Conservation (phyloP, 2,888 invertebrate genomes). For the Lithophane ornitopus region DNA sequence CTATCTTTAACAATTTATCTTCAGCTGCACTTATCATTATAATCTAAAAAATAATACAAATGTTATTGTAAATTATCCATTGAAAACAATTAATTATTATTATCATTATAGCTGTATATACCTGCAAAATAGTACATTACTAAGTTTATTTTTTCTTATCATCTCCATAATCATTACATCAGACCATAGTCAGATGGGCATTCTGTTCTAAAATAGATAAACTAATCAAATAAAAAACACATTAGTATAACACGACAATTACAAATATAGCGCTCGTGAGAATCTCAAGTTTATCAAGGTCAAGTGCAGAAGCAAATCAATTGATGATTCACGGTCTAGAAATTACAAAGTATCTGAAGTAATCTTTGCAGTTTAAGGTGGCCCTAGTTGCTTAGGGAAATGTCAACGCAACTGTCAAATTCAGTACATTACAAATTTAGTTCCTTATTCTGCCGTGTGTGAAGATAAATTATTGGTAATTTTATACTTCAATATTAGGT, state of each 20-base stretch:
- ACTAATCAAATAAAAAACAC: constrained; percentile 24
- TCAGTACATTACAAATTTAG: constrained; percentile 8
- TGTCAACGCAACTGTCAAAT: constrained; percentile 14
- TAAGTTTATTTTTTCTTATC: not conserved
- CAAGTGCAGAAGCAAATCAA: constrained; percentile 39
- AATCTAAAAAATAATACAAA: constrained; percentile 22
- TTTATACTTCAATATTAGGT: not conserved
- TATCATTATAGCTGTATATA: not conserved
- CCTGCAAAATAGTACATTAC: not conserved
- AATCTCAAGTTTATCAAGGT: constrained; percentile 42
- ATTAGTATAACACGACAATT: constrained; percentile 26
- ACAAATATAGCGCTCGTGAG: constrained; percentile 37
- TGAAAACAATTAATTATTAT: not conserved
- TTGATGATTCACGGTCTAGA: constrained; percentile 42
- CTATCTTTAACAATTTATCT: constrained; percentile 19
- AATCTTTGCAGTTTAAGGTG: not conserved
- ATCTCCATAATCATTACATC: not conserved
- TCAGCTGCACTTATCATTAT: constrained; percentile 16
- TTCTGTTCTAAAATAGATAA: constrained; percentile 13
- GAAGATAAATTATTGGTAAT: constrained; percentile 7
- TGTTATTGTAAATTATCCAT: not conserved
- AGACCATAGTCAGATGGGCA: not conserved
- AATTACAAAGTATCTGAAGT: constrained; percentile 8
- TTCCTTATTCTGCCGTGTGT: not conserved
- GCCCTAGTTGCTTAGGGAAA: constrained; percentile 6